These are phyloP conservation scores for Mastigias papua DNA, from an alignment of 30 jellyfish, hydroid and myxozoan genomes.

Conservation along the genomic window DNA sequence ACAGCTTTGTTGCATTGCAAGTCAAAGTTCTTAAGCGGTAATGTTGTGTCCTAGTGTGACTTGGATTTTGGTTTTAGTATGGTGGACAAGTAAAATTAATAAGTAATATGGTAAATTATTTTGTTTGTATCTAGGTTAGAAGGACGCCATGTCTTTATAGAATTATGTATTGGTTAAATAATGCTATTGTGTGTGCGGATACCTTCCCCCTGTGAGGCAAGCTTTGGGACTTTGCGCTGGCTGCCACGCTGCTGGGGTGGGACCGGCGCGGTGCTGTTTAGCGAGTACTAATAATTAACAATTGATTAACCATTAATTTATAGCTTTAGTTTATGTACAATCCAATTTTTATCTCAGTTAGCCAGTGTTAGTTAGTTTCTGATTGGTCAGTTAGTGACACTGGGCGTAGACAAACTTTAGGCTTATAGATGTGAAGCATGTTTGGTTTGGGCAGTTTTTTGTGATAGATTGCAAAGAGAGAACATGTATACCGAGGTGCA, in stretches of 20 bases:
- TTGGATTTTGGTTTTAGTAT: too few relatives aligned
- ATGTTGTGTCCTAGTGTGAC: too few relatives aligned
- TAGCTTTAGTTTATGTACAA: background rate
- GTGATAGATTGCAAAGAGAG: background rate
- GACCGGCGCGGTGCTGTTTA: background rate
- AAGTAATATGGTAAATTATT: too few relatives aligned
- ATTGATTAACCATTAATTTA: background rate
- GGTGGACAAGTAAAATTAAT: too few relatives aligned
- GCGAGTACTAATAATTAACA: background rate
- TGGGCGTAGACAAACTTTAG: background rate
- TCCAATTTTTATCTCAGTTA: background rate
- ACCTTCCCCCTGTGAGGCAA: background rate
- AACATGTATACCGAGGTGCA: too few relatives aligned
- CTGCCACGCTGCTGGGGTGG: background rate
- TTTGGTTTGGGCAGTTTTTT: background rate
- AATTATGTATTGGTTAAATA: too few relatives aligned
- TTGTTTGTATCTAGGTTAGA: too few relatives aligned
- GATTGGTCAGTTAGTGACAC: background rate
- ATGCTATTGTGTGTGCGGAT: background rate
- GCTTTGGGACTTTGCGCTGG: background rate
- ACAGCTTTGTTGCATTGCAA: too few relatives aligned
- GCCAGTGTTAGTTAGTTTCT: background rate
- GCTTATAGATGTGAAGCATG: background rate
- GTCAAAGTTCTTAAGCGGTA: too few relatives aligned
- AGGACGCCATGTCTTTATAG: too few relatives aligned